Conservation (phyloP, 2,113 vertebrate genomes). For the Canis aureus region DNA sequence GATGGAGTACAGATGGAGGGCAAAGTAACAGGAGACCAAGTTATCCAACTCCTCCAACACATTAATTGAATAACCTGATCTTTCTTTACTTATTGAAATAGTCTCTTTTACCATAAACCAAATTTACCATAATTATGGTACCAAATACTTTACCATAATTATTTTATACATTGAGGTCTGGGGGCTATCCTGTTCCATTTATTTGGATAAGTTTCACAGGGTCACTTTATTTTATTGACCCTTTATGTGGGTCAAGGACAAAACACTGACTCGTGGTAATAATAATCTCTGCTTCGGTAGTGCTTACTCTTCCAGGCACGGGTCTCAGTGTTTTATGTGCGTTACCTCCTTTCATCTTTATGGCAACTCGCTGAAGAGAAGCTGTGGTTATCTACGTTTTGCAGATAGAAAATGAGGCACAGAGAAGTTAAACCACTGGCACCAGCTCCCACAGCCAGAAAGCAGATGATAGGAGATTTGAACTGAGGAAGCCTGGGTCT, state of each 20-base stretch:
- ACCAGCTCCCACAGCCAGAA: background rate
- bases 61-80: background rate
- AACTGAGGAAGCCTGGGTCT: background rate
- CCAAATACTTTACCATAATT: background rate
- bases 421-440: background rate
- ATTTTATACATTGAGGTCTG: background rate
- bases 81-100: background rate
- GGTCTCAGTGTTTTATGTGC: background rate
- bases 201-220: background rate
- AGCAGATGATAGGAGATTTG: constrained; percentile 17
- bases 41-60: background rate
- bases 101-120: background rate
- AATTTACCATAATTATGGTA: background rate
- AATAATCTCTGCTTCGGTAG: background rate
- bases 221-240: constrained; percentile 35
- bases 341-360: background rate
- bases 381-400: constrained; percentile 15
- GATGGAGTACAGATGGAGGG: background rate
- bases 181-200: background rate
- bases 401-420: background rate
- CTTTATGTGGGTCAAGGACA: constrained; percentile 18
- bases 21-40: background rate
- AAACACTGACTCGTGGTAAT: background rate
- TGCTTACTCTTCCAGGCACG: background rate
- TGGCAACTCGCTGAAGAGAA: background rate